Evolutionary conservation across 2,113 vertebrate species (phyloP).

Genomic region (Marmota flaviventris): DNA sequence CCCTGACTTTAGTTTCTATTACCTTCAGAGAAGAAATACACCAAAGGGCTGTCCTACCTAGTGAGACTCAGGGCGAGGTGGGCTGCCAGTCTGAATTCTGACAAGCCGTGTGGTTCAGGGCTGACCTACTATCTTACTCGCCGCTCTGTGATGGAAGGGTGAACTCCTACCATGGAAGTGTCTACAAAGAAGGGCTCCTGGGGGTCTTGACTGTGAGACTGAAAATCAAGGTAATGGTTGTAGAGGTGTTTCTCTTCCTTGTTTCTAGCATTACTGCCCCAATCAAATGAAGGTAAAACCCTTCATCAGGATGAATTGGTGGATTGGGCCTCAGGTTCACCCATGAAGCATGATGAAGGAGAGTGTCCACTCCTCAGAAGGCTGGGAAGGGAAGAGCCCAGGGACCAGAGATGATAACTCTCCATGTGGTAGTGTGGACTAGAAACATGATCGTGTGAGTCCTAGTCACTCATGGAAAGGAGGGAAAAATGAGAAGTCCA

Average conservation of each 20-base stretch:
- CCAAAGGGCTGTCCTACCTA: not conserved
- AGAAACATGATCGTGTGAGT: not conserved
- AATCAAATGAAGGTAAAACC: not conserved
- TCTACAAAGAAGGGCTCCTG: not conserved
- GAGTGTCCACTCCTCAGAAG: not conserved
- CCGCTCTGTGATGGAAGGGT: not conserved
- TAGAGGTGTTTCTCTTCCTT: not conserved
- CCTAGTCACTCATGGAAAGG: not conserved
- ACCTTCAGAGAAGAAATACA: not conserved
- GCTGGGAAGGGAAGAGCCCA: not conserved
- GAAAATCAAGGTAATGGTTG: not conserved
- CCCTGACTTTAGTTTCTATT: constrained; percentile 34
- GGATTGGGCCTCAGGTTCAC: fast-evolving
- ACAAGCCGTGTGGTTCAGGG: not conserved
- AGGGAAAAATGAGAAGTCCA: not conserved
- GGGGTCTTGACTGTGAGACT: not conserved
- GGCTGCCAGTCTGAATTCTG: not conserved
- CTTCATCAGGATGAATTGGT: not conserved
- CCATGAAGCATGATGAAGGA: not conserved
- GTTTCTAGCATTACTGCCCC: not conserved
- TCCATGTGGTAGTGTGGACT: not conserved
- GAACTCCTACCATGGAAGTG: not conserved
- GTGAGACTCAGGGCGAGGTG: not conserved
- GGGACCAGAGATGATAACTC: not conserved
- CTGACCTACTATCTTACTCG: not conserved